phyloP scores from a whole-genome alignment of 2,888 invertebrate genomes.

The Thecocarcelia acutangulata region DNA sequence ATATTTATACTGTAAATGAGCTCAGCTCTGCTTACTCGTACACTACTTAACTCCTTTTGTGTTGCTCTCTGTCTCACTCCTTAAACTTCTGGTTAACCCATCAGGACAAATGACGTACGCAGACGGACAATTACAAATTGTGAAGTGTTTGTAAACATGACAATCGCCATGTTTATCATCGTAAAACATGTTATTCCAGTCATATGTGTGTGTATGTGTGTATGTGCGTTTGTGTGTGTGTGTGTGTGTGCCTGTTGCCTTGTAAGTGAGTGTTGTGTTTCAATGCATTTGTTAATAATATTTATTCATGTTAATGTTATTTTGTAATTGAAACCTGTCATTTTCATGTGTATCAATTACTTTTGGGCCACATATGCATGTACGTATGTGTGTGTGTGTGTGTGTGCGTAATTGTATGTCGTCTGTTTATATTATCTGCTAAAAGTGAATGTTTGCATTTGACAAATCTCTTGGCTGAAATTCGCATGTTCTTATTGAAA shows the following conservation, averaged over 20 bases:
- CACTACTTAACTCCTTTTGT: not conserved
- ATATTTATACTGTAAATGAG: conserved; percentile 18
- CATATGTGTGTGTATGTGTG: not conserved
- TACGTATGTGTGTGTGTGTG: no score
- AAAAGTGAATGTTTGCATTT: conserved; percentile 58
- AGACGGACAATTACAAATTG: conserved; percentile 25
- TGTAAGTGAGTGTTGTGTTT: conserved; percentile 4
- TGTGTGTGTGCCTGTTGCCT: not conserved
- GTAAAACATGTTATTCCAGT: conserved; percentile 44
- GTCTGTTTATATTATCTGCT: conserved; percentile 55
- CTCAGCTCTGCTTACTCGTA: not conserved
- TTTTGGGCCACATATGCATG: conserved; percentile 18
- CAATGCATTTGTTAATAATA: conserved; percentile 53
- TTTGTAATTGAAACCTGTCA: conserved; percentile 71
- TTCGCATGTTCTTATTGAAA: no score
- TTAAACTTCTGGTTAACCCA: not conserved
- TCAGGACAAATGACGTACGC: not conserved
- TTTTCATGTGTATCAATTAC: conserved; percentile 71
- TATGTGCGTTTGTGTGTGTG: not conserved
- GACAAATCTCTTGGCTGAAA: conserved; percentile 55
- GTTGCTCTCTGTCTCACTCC: no score
- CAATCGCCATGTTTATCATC: conserved; percentile 62
- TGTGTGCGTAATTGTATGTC: conserved; percentile 46
- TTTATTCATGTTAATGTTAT: conserved; percentile 59
- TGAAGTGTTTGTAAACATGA: conserved; percentile 65